Percentiles rank a stretch among this genome's conserved stretches.
These are phyloP conservation scores for Zaprionus obscuricornis DNA, from an alignment of 2,888 invertebrate species.

Conservation along the genomic window DNA sequence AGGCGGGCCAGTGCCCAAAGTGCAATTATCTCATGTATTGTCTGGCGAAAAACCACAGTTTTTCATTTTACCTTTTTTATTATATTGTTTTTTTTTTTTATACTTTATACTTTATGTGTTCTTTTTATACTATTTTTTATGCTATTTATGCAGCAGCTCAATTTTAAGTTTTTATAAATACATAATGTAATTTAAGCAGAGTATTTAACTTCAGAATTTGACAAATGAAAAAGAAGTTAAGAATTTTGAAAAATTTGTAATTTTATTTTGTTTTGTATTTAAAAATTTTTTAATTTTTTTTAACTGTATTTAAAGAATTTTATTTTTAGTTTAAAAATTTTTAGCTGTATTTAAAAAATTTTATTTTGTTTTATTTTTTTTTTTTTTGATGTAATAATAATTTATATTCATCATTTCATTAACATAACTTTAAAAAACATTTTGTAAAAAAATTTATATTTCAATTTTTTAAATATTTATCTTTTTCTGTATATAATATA, in stretches of 20 bases:
- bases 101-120: conserved; percentile 8
- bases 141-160: too few species aligned
- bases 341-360: too few species aligned
- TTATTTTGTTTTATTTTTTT: too few species aligned
- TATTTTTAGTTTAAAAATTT: too few species aligned
- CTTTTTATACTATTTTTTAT: too few species aligned
- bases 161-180: conserved; percentile 12
- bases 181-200: conserved; percentile 8
- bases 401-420: conserved; percentile 35
- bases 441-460: not conserved
- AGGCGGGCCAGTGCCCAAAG: conserved; percentile 74
- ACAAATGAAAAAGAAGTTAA: not conserved
- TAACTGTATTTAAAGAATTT: too few species aligned
- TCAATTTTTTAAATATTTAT: conserved; percentile 19
- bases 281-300: not conserved
- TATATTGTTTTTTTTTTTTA: conserved; percentile 19
- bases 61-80: conserved; percentile 21
- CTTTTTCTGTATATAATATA: conserved; percentile 29
- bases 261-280: conserved; percentile 15
- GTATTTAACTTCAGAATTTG: conserved; percentile 14
- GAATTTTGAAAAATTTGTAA: not conserved
- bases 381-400: conserved; percentile 28
- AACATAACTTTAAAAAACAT: conserved; percentile 11
- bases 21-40: conserved; percentile 79
- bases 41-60: conserved; percentile 61